Percentiles rank a stretch among this genome's conserved stretches.
Conservation (phyloP, 2,888 invertebrate genomes). For the Amiota mariae region DNA sequence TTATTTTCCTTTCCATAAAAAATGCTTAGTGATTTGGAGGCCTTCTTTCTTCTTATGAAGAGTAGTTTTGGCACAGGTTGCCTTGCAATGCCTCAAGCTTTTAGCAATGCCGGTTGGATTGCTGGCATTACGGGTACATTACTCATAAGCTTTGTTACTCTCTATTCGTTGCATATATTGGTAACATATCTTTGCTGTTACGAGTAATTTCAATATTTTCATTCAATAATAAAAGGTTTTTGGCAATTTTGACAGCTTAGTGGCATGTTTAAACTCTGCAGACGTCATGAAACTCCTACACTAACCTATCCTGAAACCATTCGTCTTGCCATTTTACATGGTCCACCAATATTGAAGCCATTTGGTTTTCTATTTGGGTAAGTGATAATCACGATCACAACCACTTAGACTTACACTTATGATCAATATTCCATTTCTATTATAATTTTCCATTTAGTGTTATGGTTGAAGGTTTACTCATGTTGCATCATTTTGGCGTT, state of each 20-base stretch:
- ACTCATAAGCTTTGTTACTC: constrained; percentile 84
- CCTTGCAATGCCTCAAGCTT: constrained; percentile 94
- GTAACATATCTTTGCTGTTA: constrained; percentile 40
- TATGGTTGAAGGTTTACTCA: constrained; percentile 83
- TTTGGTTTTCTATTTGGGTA: constrained; percentile 76
- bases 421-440: not conserved
- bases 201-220: not conserved
- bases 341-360: constrained; percentile 78
- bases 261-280: constrained; percentile 71
- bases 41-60: constrained; percentile 89
- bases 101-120: constrained; percentile 86
- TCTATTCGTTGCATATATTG: constrained; percentile 91
- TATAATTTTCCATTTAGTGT: constrained; percentile 74
- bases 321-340: constrained; percentile 82
- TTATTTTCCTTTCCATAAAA: constrained; percentile 10
- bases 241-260: constrained; percentile 44
- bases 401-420: not conserved
- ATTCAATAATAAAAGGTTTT: not conserved
- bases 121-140: constrained; percentile 85
- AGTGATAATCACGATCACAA: constrained; percentile 28
- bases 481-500: constrained; percentile 94
- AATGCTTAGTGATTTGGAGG: constrained; percentile 75
- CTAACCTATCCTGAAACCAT: constrained; percentile 88
- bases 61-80: constrained; percentile 95
- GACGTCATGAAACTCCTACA: constrained; percentile 78